Base-by-base conservation (phyloP, 2,113 vertebrate genomes). In the Neofelis nebulosa region DNA sequence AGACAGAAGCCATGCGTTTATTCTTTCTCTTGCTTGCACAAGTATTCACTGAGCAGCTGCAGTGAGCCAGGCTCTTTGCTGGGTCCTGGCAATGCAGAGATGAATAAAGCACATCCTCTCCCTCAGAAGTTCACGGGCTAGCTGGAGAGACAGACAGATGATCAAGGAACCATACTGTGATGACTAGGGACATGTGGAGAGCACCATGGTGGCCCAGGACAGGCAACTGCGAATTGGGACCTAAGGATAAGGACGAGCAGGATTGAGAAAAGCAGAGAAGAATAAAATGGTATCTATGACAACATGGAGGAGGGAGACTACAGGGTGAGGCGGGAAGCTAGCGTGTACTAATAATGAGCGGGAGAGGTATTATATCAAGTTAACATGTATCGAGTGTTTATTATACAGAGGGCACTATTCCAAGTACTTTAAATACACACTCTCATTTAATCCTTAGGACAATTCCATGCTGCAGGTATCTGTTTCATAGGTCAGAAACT, bases 261-360 rank as follows among this genome's bases (percentile, higher is more conserved):
- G 68, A 83, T 81, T 69, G 78, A 61, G 61, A 69, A 94, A 79
- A 80, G 33, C 6, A 25, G 57, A 74, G 45, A 92, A 31, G 65
- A 89, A 55, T 73, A 23, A n/a, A 73, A 15, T 29, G 71, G 31
- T 29, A 3, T 79, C 21, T 50, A 5, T 57, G 68, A 65, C 10
- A 41, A 71, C 18, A 9, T 7, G n/a, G 76, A 57, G 83, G 61
- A 52, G 2, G 57, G 63, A 61, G n/a, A 45, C 38, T 25, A n/a
- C 52, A 11, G 73, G 29, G 13, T 27, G 16, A 86, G 74, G 52
- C 1, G 21, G 66, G 50, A 96, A 55, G 63, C 38, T 65, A 65
- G 19, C 4, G 8, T 0, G 14, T 10, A 19, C 23, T 12, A 27
- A 36, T n/a, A 65, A n/a, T 61, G 31, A 68, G 10, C 45, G 52